Evolutionary conservation across 2,113 vertebrate species (phyloP), one percentile per base, ranked within the genome.

Genomic region (Dipodomys merriami): DNA sequence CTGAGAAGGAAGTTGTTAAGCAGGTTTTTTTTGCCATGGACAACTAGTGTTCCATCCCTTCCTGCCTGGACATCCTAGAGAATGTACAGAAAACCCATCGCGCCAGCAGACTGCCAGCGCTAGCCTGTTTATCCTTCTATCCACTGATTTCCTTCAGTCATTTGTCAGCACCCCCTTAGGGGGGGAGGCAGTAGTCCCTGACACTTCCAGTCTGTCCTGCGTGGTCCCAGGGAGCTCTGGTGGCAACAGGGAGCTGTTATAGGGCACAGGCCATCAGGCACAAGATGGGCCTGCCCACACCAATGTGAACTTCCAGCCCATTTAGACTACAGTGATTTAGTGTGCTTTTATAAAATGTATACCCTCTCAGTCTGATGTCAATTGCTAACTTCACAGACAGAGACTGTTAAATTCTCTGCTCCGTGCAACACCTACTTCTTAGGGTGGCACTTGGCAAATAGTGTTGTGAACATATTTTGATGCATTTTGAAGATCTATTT

Each of bases 381-480:
- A 35, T 39, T 27, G 19, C 33, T 35, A 46, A 86, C 35, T 67
- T n/a, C 27, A 12, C 20, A 64, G 69, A 33, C 23, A 30, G 15
- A 69, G 73, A 27, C 49, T 35, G 19, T 83, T 35, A 57, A 19
- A 4, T 29, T 33, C 25, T 35, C 3, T 46, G 78, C 33, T 90
- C 39, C 83, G 44, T 60, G 78, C 18, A 44, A 57, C 69, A 49
- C 81, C 57, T 53, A 20, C 7, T 35, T 57, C 79, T 81, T 33
- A 4, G 20, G 39, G 19, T 10, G 60, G 49, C 71, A 76, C 68
- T 95, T 49, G 33, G 46, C 25, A 46, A 57, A 76, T 18, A 25
- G 79, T 95, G 87, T 88, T 64, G 46, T 71, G 77, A 79, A 44
- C 44, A n/a, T 7, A 3, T 27, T 85, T 72, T 46, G 88, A 76